phyloP scores from a whole-genome alignment of 2,797 vertebrate species.

The Sardinella longiceps region DNA sequence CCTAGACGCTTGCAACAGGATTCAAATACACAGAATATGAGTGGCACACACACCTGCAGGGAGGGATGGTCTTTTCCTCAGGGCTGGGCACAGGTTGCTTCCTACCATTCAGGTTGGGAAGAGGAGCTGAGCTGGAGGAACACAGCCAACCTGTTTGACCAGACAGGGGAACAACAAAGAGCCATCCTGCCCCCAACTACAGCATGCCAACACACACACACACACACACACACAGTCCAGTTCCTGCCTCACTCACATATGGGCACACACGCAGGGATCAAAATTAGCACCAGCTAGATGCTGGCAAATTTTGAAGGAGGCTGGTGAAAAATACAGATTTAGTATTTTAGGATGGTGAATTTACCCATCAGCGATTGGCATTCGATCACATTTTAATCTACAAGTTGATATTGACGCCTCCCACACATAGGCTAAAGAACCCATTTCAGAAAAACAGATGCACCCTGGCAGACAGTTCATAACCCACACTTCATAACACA shows the following conservation, averaged over 20 bases:
- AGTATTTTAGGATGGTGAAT: no score
- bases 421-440: not conserved
- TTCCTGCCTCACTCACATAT: not conserved
- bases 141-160: constrained; percentile 22
- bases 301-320: no score
- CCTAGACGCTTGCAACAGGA: not conserved
- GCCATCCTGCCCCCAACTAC: not conserved
- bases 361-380: no score
- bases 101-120: not conserved
- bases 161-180: not conserved
- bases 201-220: not conserved
- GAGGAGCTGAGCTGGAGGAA: not conserved
- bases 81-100: not conserved
- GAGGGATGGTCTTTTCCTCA: constrained; percentile 1
- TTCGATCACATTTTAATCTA: no score
- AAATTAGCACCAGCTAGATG: no score
- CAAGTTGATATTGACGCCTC: no score
- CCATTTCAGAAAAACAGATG: not conserved
- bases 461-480: not conserved
- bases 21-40: not conserved
- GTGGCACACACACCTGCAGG: not conserved
- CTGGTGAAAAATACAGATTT: no score
- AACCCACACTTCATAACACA: not conserved
- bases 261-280: not conserved
- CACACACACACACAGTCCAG: not conserved